phyloP scores from a whole-genome alignment of 2,113 vertebrate species.

The Austrofundulus limnaeus region DNA sequence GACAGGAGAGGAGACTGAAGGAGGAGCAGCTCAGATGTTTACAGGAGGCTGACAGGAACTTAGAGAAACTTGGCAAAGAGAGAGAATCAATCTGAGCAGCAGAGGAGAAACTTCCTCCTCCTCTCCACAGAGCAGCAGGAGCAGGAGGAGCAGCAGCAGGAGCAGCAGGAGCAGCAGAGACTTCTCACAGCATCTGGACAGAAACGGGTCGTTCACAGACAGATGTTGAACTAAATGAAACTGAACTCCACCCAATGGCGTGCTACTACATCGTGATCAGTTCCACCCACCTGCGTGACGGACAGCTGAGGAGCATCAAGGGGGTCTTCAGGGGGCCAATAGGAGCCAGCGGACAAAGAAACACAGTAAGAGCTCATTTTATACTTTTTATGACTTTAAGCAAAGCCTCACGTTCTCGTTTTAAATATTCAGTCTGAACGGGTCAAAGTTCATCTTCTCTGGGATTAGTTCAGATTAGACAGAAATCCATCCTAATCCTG shows the following conservation, averaged over 20 bases:
- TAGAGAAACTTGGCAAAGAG: slow-evolving; percentile 61
- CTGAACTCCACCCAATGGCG: slow-evolving; percentile 84
- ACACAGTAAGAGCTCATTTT: slow-evolving; percentile 82
- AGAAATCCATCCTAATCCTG: slow-evolving; percentile 9
- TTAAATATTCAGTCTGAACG: not conserved
- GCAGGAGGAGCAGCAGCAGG: slow-evolving; percentile 15
- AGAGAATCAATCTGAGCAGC: slow-evolving; percentile 54
- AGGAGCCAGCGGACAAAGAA: slow-evolving; percentile 85
- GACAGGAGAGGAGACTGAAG: slow-evolving; percentile 11
- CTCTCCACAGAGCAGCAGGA: too few relatives aligned
- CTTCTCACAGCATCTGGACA: slow-evolving; percentile 3
- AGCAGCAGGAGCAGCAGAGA: not conserved
- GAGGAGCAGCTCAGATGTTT: slow-evolving; percentile 51
- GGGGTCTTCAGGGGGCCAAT: slow-evolving; percentile 97
- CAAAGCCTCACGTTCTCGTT: too few relatives aligned
- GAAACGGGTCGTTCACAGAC: not conserved
- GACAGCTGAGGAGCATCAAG: slow-evolving; percentile 97
- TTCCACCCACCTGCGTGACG: slow-evolving; percentile 95
- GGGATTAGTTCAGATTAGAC: not conserved
- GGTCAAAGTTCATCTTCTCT: not conserved
- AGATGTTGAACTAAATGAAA: slow-evolving; percentile 44
- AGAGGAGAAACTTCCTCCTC: slow-evolving; percentile 11
- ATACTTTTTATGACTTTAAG: not conserved
- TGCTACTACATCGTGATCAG: slow-evolving; percentile 99
- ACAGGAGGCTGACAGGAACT: slow-evolving; percentile 28